A percentile compares a stretch with the other conserved stretches of the same genome.
Evolutionary conservation across 92 coral and sea anemone species (phyloP).

Genomic region (Porites divaricata): DNA sequence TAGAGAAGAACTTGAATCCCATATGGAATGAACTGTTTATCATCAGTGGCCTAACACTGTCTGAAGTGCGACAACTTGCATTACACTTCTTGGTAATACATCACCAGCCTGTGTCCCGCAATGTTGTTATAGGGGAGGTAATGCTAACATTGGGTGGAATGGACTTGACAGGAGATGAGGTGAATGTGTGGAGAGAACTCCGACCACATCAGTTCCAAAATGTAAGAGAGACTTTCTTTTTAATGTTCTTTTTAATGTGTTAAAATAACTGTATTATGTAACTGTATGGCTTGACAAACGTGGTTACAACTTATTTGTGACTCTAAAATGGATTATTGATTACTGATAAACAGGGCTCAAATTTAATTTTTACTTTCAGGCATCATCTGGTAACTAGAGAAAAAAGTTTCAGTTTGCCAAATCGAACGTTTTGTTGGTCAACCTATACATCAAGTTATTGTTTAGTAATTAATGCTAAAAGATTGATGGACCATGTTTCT

Average conservation of each 20-base stretch:
- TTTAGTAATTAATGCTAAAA: no score
- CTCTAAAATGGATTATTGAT: no score
- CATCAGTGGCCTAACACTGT: conserved; percentile 92
- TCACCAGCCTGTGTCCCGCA: conserved; percentile 92
- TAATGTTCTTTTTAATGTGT: background rate
- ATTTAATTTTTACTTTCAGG: no score
- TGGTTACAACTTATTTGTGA: no score
- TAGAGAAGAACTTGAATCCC: conserved; percentile 86
- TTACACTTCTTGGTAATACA: conserved; percentile 93
- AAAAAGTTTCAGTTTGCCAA: no score
- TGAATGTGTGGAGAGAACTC: conserved; percentile 80
- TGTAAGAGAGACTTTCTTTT: conserved; percentile 62
- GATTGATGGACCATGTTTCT: no score
- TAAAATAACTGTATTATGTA: background rate
- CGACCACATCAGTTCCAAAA: conserved; percentile 89
- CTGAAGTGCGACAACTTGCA: conserved; percentile 93
- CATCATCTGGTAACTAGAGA: no score
- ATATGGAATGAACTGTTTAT: conserved; percentile 93
- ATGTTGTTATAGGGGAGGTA: conserved; percentile 93
- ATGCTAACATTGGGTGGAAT: conserved; percentile 77
- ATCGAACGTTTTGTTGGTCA: no score
- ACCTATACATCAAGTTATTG: no score
- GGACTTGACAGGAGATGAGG: conserved; percentile 90
- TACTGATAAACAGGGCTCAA: no score
- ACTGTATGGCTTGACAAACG: background rate